Percentiles rank a stretch among this genome's conserved stretches.
phyloP scores from a whole-genome alignment of 2,113 vertebrate genomes.

The Cricetomys ansorgei region DNA sequence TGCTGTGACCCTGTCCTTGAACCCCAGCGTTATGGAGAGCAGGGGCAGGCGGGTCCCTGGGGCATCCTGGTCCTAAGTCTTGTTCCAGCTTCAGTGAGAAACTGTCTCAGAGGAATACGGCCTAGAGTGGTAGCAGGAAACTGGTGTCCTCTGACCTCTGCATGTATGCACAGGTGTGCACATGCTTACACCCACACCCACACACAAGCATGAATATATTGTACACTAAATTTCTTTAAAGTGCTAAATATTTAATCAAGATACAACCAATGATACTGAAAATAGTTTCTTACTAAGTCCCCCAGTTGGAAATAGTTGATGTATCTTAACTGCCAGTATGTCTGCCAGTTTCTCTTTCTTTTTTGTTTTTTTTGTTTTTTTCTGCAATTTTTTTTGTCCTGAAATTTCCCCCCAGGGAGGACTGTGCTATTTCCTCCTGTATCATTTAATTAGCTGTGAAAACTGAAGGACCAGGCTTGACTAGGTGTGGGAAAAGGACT shows the following conservation, averaged over 20 bases:
- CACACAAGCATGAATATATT: not conserved
- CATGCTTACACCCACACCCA: not conserved
- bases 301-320: not conserved
- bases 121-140: not conserved
- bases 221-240: not conserved
- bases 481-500: not conserved
- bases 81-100: not conserved
- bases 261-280: not conserved
- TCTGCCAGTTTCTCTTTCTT: not conserved
- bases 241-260: not conserved
- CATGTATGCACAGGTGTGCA: too few relatives aligned
- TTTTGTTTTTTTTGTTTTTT: conserved; percentile 19
- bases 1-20: not conserved
- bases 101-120: not conserved
- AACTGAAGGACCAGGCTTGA: not conserved
- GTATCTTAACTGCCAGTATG: not conserved
- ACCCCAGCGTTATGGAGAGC: not conserved
- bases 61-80: not conserved
- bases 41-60: not conserved
- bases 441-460: not conserved
- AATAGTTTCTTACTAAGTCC: not conserved
- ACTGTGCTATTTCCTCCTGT: not conserved
- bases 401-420: not conserved
- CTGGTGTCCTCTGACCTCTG: not conserved
- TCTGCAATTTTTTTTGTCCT: not conserved